phyloP scores from a whole-genome alignment of 2,113 vertebrate genomes.

The Terrapene triunguis region DNA sequence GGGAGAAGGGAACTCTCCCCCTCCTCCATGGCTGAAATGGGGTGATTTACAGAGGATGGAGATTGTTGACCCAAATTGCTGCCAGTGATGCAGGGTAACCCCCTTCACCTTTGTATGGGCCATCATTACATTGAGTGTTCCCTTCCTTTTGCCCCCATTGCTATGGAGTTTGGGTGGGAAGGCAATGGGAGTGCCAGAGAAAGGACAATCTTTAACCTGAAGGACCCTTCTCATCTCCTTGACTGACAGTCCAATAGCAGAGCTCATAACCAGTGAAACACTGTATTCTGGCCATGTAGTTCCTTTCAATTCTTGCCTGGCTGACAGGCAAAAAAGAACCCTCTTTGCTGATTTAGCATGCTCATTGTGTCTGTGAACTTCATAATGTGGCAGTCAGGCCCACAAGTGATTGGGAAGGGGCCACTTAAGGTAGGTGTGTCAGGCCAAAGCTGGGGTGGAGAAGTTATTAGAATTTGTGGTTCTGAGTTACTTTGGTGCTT shows the following conservation, averaged over 20 bases:
- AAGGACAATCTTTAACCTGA: neutral
- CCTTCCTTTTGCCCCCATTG: neutral
- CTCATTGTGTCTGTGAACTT: neutral
- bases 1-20: neutral
- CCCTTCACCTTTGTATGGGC: neutral
- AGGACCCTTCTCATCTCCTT: neutral
- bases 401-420: neutral
- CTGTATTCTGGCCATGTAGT: neutral
- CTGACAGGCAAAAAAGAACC: neutral
- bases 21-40: neutral
- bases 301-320: neutral
- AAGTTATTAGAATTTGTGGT: neutral
- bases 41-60: neutral
- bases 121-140: neutral
- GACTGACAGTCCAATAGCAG: neutral
- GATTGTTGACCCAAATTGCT: neutral
- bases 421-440: neutral
- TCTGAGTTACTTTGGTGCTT: neutral
- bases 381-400: neutral
- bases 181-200: neutral
- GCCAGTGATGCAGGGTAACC: neutral
- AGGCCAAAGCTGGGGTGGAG: neutral
- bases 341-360: neutral
- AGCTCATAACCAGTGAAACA: neutral
- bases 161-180: conserved; percentile 1